Base-by-base conservation (phyloP, 2,797 vertebrate species). In the Megalops cyprinoides region DNA sequence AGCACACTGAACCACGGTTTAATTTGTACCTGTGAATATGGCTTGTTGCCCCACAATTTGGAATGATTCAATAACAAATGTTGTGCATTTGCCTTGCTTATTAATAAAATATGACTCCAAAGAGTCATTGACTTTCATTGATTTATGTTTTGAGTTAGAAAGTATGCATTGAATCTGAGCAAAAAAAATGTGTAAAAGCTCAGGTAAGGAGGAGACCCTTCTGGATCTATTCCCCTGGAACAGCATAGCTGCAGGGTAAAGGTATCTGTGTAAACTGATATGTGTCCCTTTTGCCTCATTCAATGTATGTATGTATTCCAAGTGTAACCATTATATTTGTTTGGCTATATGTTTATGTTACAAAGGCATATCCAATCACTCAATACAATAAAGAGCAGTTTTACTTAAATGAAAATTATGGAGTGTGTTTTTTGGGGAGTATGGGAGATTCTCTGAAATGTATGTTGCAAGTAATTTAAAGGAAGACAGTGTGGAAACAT, bases 381-480 rank as follows among this genome's bases (percentile, higher is more conserved):
- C n/a, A 74, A 49, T 31, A 74, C 44, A 74, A 25, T 74, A 48
- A 74, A 74, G 73, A 48, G 49, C 44, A 28, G 46, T 49, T 48
- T 74, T 74, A 73, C 44, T 74, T 74, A 31, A 39, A 51, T 51
- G 2, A 44, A 58, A 71, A 71, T 42, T n/a, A 42, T 71, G 37
- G 20, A n/a, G 67, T 71, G 37, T 67, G 18, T 71, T 1, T 71
- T 44, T 39, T n/a, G n/a, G n/a, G n/a, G n/a, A n/a, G n/a, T n/a
- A n/a, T n/a, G n/a, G n/a, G n/a, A n/a, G n/a, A n/a, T 42, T 23
- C 37, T 42, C 20, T 51, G 23, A 7, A 14, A n/a, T 49, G 46
- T 23, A 51, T 51, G 46, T 49, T 25, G 0, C 15, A 15, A n/a
- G n/a, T n/a, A 69, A 9, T 60, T n/a, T 25, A 60, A 9, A 44